A percentile compares a stretch with the other conserved stretches of the same genome.
Conservation (phyloP, 2,113 vertebrate genomes). For the Litocranius walleri region DNA sequence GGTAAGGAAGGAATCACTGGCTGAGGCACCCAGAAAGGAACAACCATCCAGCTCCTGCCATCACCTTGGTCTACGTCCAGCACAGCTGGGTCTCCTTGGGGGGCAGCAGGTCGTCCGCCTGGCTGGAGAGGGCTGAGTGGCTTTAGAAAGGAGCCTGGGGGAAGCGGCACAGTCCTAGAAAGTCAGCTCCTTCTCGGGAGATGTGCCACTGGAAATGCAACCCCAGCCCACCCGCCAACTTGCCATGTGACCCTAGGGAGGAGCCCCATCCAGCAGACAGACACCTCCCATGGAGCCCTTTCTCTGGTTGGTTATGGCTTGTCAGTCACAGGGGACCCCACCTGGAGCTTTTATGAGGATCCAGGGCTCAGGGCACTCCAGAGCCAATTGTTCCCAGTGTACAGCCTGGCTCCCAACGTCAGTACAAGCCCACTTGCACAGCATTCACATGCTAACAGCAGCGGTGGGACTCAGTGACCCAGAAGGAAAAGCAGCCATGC, state of each 20-base stretch:
- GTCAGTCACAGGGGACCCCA: background rate
- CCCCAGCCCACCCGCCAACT: background rate
- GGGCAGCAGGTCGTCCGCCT: background rate
- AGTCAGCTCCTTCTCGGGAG: background rate
- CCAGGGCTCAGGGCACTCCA: background rate
- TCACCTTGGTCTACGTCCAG: background rate
- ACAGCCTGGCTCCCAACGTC: background rate
- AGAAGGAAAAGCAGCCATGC: conserved; percentile 1
- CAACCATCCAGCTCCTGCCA: background rate
- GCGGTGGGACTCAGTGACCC: background rate
- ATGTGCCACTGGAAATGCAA: background rate
- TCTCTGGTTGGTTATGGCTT: background rate
- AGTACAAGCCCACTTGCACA: background rate
- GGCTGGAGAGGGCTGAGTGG: background rate
- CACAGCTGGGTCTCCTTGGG: background rate
- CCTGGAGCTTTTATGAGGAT: background rate
- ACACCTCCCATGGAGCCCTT: background rate
- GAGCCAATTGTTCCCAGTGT: background rate
- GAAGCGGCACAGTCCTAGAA: background rate
- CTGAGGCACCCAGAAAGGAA: background rate
- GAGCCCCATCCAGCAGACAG: background rate
- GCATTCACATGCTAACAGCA: conserved; percentile 27
- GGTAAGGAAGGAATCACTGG: background rate
- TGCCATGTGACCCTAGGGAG: background rate
- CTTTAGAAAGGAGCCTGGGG: background rate